Base-by-base conservation (phyloP, 2,797 vertebrate genomes). In the Carapus acus region DNA sequence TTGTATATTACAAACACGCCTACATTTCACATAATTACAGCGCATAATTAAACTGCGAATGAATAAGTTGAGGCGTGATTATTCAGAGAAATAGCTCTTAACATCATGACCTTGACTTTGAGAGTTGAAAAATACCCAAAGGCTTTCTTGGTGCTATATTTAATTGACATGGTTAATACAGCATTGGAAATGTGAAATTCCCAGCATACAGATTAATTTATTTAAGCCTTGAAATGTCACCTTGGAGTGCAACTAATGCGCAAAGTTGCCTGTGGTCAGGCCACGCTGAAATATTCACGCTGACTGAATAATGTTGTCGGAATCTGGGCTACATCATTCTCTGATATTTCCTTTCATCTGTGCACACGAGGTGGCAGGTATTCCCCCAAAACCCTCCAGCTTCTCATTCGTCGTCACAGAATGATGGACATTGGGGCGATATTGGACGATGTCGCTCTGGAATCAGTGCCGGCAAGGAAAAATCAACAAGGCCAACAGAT, bases 401-500 rank as follows among this genome's bases (percentile, higher is more conserved):
- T 62, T 76, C 70, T 33, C 15, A 42, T 58, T 74, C n/a, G 70
- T 55, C 16, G 53, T 65, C 47, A 44, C 79, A 85, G 84, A 81
- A 78, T 65, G 66, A 54, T 47, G 49, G 58, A 63, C 50, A 67
- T 77, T 54, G 53, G 49, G 55, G 49, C 27, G 47, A 60, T 51
- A 48, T 53, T 40, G 54, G 47, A 65, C 60, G 73, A 70, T 76
- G 80, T 82, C 54, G 77, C 79, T 79, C 74, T 68, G 18, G 44
- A 65, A 52, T 40, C 40, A 54, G 61, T 77, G 81, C 73, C 76
- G 70, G 74, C 54, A 49, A 9, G 61, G 63, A 71, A 73, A n/a
- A 77, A 81, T 78, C 74, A 76, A 76, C 64, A 71, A 60, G 41
- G 15, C 21, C 24, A 62, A 45, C n/a, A 53, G n/a, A n/a, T n/a